Percentiles rank a stretch among this genome's conserved stretches.
Evolutionary conservation across 2,797 vertebrate species (phyloP).

Genomic region (Botia kubotai): DNA sequence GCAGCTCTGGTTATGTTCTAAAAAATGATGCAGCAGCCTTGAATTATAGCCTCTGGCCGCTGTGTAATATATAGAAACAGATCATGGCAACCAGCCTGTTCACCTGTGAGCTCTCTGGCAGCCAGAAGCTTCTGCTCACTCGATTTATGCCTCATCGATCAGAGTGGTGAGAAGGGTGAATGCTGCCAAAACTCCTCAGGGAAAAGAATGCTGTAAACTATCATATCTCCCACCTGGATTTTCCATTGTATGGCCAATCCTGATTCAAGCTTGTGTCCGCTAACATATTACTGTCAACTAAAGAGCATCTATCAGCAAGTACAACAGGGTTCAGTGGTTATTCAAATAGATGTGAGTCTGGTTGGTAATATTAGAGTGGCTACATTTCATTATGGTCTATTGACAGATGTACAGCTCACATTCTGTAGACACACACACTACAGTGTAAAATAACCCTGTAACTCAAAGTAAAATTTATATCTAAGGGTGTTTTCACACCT

Average conservation of each 20-base stretch:
- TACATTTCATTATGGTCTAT: constrained; percentile 34
- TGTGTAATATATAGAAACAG: constrained; percentile 53
- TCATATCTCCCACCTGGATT: constrained; percentile 39
- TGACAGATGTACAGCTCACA: constrained; percentile 8
- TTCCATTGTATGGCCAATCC: constrained; percentile 31
- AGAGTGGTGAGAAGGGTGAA: constrained; percentile 30
- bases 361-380: constrained; percentile 8
- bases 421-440: neutral
- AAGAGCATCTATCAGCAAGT: constrained; percentile 17
- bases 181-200: constrained; percentile 37
- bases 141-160: constrained; percentile 49
- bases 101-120: constrained; percentile 58
- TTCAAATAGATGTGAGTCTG: constrained; percentile 28
- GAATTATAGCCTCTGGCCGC: constrained; percentile 26
- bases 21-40: constrained; percentile 33
- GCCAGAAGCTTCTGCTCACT: constrained; percentile 38
- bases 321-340: constrained; percentile 12
- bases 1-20: constrained; percentile 13
- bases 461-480: neutral
- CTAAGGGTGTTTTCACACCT: neutral
- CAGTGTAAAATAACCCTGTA: neutral
- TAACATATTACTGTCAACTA: constrained; percentile 34
- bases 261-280: constrained; percentile 3
- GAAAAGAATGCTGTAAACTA: constrained; percentile 22
- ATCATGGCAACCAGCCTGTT: constrained; percentile 56